Evolutionary conservation across 2,888 invertebrate species (phyloP), one percentile per base, ranked within the genome.

Genomic region (Leptinotarsa peninsularis): DNA sequence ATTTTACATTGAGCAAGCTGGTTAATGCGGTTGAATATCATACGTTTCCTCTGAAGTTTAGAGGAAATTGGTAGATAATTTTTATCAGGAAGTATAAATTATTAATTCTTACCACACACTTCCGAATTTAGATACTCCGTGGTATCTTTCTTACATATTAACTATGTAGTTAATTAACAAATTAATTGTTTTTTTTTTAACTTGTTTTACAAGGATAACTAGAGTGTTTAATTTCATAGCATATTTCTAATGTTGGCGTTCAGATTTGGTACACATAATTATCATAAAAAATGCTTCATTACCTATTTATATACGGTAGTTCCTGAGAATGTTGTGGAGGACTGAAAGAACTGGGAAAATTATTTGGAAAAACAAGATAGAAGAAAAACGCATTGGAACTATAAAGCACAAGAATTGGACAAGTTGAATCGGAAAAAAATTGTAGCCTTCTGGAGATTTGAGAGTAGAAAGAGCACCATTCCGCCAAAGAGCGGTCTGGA

Each of bases 41-140:
- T 72, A 60, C 54, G 67, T 75, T 78, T 78, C 74, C 76, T 72
- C 63, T 68, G 72, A 66, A 21, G 50, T 76, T 74, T 52, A 60
- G 50, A 76, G 75, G 73, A 78, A 78, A 75, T 72, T 50, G 69
- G 72, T 72, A 74, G 72, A 76, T 70, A 74, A 70, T 72, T 10
- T 72, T 76, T 67, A 69, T 72, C 66, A 67, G 54, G 49, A 49
- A 23, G 49, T 66, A 72, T 58, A 23, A 58, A 58, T 58, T 58
- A 58, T 23, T 58, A 21, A 23, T 58, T 23, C 23, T 23, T 27
- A 58, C 58, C 58, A 23, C 58, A 58, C 58, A 58, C 58, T 58
- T 58, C 58, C 23, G 23, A 58, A 58, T 58, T 58, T 2, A 14
- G 23, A 23, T 23, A 58, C 58, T 14, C 13, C 14, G 15, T 3